phyloP scores from a whole-genome alignment of 2,113 vertebrate species.

The Menidia beryllina region DNA sequence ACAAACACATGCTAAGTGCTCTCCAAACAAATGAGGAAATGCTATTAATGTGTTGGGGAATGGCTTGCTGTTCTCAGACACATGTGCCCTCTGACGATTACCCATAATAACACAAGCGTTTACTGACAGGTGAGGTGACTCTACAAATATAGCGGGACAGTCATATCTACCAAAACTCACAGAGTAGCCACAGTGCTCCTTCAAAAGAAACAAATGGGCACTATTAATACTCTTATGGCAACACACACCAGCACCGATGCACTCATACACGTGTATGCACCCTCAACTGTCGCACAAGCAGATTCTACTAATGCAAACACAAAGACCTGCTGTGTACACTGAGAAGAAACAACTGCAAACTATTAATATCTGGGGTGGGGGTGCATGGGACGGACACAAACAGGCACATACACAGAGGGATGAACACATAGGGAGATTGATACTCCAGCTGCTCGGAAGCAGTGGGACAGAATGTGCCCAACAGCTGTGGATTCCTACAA shows the following conservation, averaged over 20 bases:
- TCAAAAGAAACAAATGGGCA: slow-evolving; percentile 64
- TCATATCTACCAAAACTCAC: slow-evolving; percentile 33
- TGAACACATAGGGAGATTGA: slow-evolving; percentile 64
- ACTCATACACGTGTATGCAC: slow-evolving; percentile 24
- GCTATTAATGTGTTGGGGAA: slow-evolving; percentile 60
- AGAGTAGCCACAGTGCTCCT: slow-evolving; percentile 50
- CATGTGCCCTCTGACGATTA: slow-evolving; percentile 47
- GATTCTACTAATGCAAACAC: slow-evolving; percentile 72
- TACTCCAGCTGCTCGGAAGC: slow-evolving; percentile 80
- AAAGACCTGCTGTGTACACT: slow-evolving; percentile 75
- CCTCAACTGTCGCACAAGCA: slow-evolving; percentile 68
- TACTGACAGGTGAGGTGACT: slow-evolving; percentile 77
- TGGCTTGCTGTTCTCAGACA: slow-evolving; percentile 39
- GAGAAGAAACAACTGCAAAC: slow-evolving; percentile 72
- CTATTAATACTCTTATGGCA: slow-evolving; percentile 67
- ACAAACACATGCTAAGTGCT: slow-evolving; percentile 28
- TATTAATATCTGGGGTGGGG: slow-evolving; percentile 71
- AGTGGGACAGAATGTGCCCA: slow-evolving; percentile 76
- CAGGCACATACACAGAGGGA: slow-evolving; percentile 42
- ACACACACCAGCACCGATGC: slow-evolving; percentile 35
- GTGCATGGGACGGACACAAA: slow-evolving; percentile 43
- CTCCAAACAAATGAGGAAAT: slow-evolving; percentile 53
- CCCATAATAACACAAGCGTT: slow-evolving; percentile 59
- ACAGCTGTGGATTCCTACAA: slow-evolving; percentile 77
- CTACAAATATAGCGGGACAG: slow-evolving; percentile 67